Percentiles rank a stretch among this genome's conserved stretches.
Evolutionary conservation across 64 coral and sea anemone genomes (phyloP).

Genomic region (Exaiptasia diaphana): DNA sequence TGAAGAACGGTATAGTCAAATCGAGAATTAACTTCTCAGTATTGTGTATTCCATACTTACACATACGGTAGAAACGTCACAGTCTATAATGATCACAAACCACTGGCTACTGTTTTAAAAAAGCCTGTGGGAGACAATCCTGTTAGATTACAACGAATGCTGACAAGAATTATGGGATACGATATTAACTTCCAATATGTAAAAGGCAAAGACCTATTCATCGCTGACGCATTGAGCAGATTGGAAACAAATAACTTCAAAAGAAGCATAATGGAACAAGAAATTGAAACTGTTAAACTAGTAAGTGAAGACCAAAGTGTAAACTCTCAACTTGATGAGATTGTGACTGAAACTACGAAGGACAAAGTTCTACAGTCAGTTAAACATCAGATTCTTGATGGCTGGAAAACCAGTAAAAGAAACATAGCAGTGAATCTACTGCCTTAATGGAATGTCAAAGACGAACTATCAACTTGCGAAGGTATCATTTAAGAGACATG

Average conservation of each 20-base stretch:
- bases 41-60: conserved; percentile 32
- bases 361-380: too few relatives aligned
- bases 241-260: neutral
- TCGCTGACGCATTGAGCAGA: conserved; percentile 19
- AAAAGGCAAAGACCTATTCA: conserved; percentile 24
- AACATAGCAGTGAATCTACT: neutral
- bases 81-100: conserved; percentile 11
- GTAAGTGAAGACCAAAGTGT: conserved; percentile 21
- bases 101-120: neutral
- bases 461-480: neutral
- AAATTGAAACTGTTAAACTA: neutral
- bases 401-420: conserved; percentile 1
- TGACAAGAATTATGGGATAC: conserved; percentile 4
- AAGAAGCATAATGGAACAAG: neutral
- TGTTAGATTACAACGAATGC: neutral
- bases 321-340: neutral
- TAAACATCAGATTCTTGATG: too few relatives aligned
- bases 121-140: neutral
- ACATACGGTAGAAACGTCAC: conserved; percentile 22
- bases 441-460: neutral
- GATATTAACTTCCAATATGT: conserved; percentile 3
- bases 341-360: too few relatives aligned
- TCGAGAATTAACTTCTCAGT: conserved; percentile 33
- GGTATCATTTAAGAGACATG: neutral
- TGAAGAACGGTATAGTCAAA: conserved; percentile 26